These are phyloP conservation scores for Anguilla pacifica DNA, from an alignment of 2,797 vertebrate genomes.

Conservation along the genomic window DNA sequence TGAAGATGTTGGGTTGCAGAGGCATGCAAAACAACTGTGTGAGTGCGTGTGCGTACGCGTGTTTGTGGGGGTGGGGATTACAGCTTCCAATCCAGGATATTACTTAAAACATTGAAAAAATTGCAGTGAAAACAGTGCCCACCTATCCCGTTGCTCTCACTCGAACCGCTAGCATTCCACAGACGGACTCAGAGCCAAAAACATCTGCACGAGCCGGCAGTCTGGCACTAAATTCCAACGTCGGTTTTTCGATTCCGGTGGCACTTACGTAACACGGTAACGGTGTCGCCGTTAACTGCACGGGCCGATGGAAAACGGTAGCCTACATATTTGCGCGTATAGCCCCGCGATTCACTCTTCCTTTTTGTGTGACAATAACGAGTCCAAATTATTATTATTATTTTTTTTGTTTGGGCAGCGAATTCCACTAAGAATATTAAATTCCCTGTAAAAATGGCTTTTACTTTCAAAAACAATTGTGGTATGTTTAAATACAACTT, in stretches of 20 bases:
- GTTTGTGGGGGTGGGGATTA: background rate
- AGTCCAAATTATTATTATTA: no score
- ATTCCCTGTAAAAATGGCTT: background rate
- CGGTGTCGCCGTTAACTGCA: background rate
- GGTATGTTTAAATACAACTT: background rate
- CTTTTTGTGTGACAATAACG: background rate
- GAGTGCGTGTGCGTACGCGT: no score
- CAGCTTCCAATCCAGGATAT: background rate
- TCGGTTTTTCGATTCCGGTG: background rate
- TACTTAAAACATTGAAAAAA: background rate
- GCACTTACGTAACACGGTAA: slow-evolving; percentile 15
- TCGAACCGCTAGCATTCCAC: slow-evolving; percentile 24
- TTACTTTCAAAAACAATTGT: background rate
- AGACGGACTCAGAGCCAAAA: slow-evolving; percentile 16
- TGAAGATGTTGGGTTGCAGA: background rate
- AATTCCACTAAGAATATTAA: background rate
- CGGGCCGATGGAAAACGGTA: background rate
- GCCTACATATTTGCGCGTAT: background rate
- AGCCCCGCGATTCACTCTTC: background rate
- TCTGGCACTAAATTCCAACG: slow-evolving; percentile 28
- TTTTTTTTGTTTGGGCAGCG: no score
- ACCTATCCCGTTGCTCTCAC: background rate
- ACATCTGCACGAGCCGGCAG: slow-evolving; percentile 20
- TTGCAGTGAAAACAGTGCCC: background rate
- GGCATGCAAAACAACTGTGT: background rate